Evolutionary conservation across 2,797 vertebrate species (phyloP).

Genomic region (Poliocrania exsul): DNA sequence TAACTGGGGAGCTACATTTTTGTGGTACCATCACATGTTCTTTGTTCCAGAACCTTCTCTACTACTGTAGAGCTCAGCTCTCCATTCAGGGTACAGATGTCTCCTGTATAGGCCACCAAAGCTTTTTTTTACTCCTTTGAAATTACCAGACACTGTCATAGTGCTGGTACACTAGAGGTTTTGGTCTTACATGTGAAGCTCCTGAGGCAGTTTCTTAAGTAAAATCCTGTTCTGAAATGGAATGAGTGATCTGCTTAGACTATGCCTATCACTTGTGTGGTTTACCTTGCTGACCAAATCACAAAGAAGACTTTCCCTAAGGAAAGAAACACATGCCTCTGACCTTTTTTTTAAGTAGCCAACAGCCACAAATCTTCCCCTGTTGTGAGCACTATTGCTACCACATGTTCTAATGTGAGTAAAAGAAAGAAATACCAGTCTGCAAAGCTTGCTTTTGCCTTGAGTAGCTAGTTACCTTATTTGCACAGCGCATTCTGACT

Average conservation of each 20-base stretch:
- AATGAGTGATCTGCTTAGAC: not conserved
- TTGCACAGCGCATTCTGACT: not conserved
- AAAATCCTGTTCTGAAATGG: not conserved
- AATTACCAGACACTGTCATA: not conserved
- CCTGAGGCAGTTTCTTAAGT: not conserved
- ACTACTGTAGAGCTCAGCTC: not conserved
- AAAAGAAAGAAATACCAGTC: not conserved
- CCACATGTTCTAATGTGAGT: not conserved
- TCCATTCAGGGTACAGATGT: not conserved
- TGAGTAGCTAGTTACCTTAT: not conserved
- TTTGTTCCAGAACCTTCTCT: not conserved
- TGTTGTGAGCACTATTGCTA: not conserved
- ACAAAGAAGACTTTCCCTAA: not conserved
- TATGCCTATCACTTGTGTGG: not conserved
- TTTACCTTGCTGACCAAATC: not conserved
- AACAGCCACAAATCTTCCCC: not conserved
- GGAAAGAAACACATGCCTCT: not conserved
- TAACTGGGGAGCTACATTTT: not conserved
- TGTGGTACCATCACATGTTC: rapidly evolving
- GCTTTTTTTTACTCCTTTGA: not conserved
- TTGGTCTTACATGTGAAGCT: not conserved
- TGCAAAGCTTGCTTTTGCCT: not conserved
- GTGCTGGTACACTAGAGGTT: not conserved
- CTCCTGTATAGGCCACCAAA: not conserved
- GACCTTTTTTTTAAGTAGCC: not conserved